Conservation (phyloP, 1,140 invertebrate species). For the Homarus americanus region DNA sequence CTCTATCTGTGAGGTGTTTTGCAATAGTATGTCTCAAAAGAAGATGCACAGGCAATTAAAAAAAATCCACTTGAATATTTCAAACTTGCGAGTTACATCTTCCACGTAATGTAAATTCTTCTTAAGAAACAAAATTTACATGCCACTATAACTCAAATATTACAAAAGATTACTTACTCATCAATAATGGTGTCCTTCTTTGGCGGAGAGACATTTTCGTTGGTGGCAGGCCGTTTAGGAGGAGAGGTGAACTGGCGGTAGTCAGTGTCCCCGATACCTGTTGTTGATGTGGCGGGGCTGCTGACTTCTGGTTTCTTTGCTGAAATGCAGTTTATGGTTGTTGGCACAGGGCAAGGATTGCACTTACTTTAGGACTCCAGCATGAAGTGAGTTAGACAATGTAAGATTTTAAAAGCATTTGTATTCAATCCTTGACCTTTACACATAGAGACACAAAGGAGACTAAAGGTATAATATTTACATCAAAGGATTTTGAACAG, state of each 20-base stretch:
- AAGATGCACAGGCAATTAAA: too few species aligned
- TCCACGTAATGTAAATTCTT: too few species aligned
- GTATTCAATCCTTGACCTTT: constrained; percentile 1
- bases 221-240: constrained; percentile 12
- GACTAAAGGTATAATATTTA: too few species aligned
- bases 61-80: too few species aligned
- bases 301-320: constrained; percentile 35
- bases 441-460: background rate
- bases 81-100: too few species aligned
- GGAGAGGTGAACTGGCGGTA: constrained; percentile 52
- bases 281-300: constrained; percentile 20
- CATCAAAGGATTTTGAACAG: too few species aligned
- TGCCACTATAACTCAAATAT: background rate
- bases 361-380: background rate
- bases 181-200: constrained; percentile 40
- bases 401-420: background rate
- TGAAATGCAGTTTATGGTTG: constrained; percentile 39
- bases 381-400: background rate
- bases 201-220: constrained; percentile 33
- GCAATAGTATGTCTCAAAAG: too few species aligned
- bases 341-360: constrained; percentile 19
- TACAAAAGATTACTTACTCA: constrained; percentile 32
- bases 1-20: too few species aligned
- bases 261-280: constrained; percentile 25
- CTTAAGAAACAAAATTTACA: background rate